Evolutionary conservation across 1,140 invertebrate genomes (phyloP).

Genomic region (Physella acuta): DNA sequence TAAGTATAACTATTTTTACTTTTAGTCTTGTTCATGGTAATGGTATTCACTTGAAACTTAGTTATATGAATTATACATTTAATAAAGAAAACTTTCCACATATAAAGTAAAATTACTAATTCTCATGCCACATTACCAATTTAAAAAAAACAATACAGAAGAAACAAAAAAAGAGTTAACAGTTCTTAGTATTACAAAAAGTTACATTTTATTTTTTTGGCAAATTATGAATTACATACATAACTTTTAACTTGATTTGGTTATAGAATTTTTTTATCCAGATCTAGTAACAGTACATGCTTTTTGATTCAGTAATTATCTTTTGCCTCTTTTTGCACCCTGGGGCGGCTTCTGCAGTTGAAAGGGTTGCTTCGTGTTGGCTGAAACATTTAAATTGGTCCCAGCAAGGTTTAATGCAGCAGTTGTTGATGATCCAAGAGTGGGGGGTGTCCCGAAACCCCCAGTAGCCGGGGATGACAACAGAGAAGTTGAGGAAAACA

Average conservation of each 20-base stretch:
- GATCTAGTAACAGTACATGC: background rate
- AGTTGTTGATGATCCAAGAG: conserved; percentile 14
- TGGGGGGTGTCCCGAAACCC: conserved; percentile 14
- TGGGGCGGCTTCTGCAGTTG: conserved; percentile 73
- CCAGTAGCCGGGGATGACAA: conserved; percentile 25
- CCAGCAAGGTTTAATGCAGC: conserved; percentile 18
- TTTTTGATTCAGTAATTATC: conserved; percentile 40
- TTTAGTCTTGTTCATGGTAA: too few relatives aligned
- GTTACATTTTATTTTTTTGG: too few relatives aligned
- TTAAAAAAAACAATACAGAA: background rate
- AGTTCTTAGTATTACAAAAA: background rate
- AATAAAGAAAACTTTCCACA: too few relatives aligned
- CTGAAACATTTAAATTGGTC: conserved; percentile 18
- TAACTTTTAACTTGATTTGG: background rate
- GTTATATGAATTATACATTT: too few relatives aligned
- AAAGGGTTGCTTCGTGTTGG: conserved; percentile 60
- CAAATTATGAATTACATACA: background rate
- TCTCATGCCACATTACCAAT: background rate
- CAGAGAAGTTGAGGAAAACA: conserved; percentile 28
- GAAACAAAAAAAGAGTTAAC: background rate
- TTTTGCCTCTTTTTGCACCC: conserved; percentile 72
- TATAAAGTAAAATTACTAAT: too few relatives aligned
- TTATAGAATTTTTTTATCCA: background rate
- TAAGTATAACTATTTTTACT: too few relatives aligned
- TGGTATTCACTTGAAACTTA: too few relatives aligned